These are phyloP conservation scores for Byasa hedistus DNA, from an alignment of 2,888 invertebrate genomes.

Conservation along the genomic window DNA sequence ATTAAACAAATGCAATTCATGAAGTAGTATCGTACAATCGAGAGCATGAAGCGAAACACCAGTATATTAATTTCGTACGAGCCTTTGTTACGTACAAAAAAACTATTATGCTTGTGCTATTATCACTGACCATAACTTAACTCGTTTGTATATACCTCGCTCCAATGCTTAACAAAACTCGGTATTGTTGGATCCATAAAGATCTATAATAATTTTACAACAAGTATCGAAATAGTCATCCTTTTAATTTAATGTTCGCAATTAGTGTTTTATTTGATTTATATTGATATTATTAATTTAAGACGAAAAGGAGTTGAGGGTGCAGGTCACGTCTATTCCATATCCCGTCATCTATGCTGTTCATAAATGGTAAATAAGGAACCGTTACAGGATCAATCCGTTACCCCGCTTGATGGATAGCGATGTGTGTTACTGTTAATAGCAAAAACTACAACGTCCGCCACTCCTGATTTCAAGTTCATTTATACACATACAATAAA, in stretches of 20 bases:
- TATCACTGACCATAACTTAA: conserved; percentile 44
- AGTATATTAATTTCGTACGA: conserved; percentile 3
- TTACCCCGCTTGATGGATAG: conserved; percentile 23
- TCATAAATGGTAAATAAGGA: conserved; percentile 25
- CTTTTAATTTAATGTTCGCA: neutral
- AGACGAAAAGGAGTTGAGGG: neutral
- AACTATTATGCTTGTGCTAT: conserved; percentile 39
- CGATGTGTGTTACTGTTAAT: conserved; percentile 22
- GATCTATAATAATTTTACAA: neutral
- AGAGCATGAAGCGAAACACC: conserved; percentile 14
- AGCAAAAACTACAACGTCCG: conserved; percentile 19
- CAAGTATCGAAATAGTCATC: neutral
- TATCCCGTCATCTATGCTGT: conserved; percentile 10
- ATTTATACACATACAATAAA: conserved; percentile 17
- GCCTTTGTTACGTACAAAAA: conserved; percentile 8
- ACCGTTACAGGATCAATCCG: conserved; percentile 30
- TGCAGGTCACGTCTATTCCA: conserved; percentile 3
- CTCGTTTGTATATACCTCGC: conserved; percentile 31
- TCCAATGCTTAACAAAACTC: conserved; percentile 17
- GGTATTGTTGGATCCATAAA: neutral
- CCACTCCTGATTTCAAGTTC: conserved; percentile 6
- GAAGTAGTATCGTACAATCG: conserved; percentile 17
- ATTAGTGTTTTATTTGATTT: neutral
- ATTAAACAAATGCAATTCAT: conserved; percentile 8
- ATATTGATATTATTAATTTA: neutral